phyloP scores from a whole-genome alignment of 2,797 vertebrate genomes.

The Discoglossus pictus region DNA sequence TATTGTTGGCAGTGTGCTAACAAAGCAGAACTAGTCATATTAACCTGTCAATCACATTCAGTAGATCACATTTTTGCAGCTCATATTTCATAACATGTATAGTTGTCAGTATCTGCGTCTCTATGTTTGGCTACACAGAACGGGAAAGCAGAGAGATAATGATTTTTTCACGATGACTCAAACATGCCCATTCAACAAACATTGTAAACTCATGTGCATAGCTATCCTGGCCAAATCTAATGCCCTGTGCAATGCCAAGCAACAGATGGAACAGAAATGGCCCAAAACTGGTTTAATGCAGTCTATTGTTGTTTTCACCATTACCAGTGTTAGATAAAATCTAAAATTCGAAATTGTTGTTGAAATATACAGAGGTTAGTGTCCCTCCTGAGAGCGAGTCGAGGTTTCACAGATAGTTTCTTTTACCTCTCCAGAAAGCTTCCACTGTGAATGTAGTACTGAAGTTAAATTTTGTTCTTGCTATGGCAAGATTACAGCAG shows the following conservation, averaged over 20 bases:
- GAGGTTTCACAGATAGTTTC: too few species aligned
- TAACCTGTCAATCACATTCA: constrained; percentile 2
- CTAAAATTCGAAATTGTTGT: not conserved
- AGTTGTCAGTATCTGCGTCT: not conserved
- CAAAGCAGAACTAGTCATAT: constrained; percentile 5
- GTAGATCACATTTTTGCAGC: not conserved
- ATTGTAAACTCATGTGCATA: constrained; percentile 3
- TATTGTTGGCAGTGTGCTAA: not conserved
- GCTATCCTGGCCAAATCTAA: constrained; percentile 9
- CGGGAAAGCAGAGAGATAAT: not conserved
- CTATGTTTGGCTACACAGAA: not conserved
- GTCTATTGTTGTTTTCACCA: constrained; percentile 18
- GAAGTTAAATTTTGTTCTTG: too few species aligned
- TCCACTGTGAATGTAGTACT: too few species aligned
- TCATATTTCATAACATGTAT: constrained; percentile 11
- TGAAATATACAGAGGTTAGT: not conserved
- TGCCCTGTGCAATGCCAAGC: constrained; percentile 36
- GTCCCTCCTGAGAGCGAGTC: not conserved
- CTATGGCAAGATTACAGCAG: too few species aligned
- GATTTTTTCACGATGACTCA: constrained; percentile 3
- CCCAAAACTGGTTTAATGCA: constrained; percentile 24
- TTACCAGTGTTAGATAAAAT: not conserved
- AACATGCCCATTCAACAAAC: constrained; percentile 15
- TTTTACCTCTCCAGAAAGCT: too few species aligned
- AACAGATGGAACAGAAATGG: constrained; percentile 38